These are phyloP conservation scores for Drosophila melanosoma DNA, from an alignment of 2,888 invertebrate species.

Conservation along the genomic window DNA sequence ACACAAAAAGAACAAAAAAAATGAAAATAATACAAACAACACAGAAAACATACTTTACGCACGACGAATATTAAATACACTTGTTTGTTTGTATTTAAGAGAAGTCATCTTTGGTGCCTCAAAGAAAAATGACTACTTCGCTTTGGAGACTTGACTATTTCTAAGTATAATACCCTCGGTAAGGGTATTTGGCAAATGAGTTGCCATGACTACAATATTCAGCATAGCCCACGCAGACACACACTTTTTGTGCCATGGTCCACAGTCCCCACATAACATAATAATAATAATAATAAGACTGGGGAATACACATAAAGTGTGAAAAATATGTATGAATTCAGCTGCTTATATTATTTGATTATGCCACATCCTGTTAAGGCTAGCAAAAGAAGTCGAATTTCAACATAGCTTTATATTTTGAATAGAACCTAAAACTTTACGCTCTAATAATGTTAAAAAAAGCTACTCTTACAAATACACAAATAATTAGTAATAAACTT, in stretches of 20 bases:
- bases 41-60: not conserved
- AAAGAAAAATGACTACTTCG: not conserved
- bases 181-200: conserved; percentile 30
- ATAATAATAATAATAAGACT: conserved; percentile 66
- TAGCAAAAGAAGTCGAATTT: not conserved
- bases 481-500: too few relatives aligned
- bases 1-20: conserved; percentile 12
- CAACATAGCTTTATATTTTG: not conserved
- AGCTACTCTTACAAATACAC: too few relatives aligned
- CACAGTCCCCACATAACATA: conserved; percentile 50
- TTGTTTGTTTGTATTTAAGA: not conserved
- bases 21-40: conserved; percentile 10
- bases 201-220: conserved; percentile 36
- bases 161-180: not conserved
- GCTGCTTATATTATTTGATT: not conserved
- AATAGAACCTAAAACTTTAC: too few relatives aligned
- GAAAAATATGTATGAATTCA: conserved; percentile 29
- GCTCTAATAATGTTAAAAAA: too few relatives aligned
- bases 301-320: conserved; percentile 53
- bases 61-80: not conserved
- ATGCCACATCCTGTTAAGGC: conserved; percentile 17
- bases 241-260: not conserved
- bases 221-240: conserved; percentile 1
- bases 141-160: not conserved
- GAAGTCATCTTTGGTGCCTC: not conserved